A percentile compares a stretch with the other conserved stretches of the same genome.
These are phyloP conservation scores for Ridgeia piscesae DNA, from an alignment of 1,140 invertebrate species.

Conservation along the genomic window DNA sequence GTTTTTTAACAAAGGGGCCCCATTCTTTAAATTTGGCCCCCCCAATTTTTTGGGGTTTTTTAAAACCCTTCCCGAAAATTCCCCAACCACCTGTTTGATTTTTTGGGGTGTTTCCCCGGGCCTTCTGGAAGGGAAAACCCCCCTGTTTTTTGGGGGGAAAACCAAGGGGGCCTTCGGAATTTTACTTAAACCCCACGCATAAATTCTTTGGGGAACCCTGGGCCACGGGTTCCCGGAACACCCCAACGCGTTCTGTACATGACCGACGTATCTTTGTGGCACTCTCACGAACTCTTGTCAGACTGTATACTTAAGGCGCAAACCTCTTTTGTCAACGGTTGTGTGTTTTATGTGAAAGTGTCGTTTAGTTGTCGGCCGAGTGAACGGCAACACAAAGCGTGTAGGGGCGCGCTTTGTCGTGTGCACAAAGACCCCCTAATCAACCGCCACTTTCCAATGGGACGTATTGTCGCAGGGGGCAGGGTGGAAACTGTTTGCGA, in stretches of 20 bases:
- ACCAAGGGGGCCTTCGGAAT: background rate
- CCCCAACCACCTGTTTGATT: background rate
- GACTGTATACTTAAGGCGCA: background rate
- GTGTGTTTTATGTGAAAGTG: constrained; percentile 5
- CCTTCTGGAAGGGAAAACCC: background rate
- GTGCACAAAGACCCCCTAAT: background rate
- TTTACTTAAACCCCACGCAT: background rate
- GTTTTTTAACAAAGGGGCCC: no score
- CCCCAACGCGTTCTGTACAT: background rate
- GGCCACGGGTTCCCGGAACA: background rate
- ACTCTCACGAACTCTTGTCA: background rate
- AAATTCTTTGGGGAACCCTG: background rate
- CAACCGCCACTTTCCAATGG: background rate
- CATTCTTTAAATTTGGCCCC: background rate
- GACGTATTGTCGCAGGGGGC: background rate
- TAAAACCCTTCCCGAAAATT: background rate
- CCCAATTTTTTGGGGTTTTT: background rate
- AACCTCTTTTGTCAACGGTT: background rate
- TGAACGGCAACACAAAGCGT: background rate
- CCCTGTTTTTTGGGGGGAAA: background rate
- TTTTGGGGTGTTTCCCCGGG: background rate
- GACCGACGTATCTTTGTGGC: background rate
- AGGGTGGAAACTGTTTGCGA: background rate
- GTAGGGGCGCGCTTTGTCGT: background rate
- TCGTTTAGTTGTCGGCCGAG: background rate